Base-by-base conservation (phyloP, 2,888 invertebrate genomes). In the Lasioglossum morio region DNA sequence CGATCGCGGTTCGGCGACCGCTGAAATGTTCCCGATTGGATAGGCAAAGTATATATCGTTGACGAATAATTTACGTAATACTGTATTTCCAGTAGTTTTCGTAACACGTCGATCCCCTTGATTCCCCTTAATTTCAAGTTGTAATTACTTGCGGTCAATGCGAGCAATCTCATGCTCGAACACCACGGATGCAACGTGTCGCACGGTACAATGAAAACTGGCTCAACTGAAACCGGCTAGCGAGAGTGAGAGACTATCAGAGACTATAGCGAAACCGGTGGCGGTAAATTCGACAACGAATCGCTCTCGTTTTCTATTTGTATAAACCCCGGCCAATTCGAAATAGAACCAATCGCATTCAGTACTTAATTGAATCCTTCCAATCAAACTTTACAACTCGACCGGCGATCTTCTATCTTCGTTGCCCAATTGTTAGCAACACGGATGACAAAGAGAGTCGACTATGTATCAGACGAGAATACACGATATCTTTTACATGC, bases 131-230 rank as follows among this genome's bases (percentile, higher is more conserved):
- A 43, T 43, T 43, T 43, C 43, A 14, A 43, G 34, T 30, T 30
- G 30, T 3, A 63, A 79, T 85, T 86, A 86, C 86, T 81, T 86
- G 81, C 63, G 79, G 34, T 73, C 0, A 46, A 53, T 30, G 70
- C 81, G 60, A 81, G 40, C 40, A 72, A 57, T 66, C 77, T 53
- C 86, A 86, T 86, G 34, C 19, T 14, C 34, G 23, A 53, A 78
- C 34, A 7, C 10, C 34, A n/a, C 57, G n/a, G 57, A n/a, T 57
- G 4, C n/a, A 63, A 63, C 30, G 63, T 30, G 30, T 30, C 63
- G 16, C 30, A 63, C 30, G 30, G 7, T 63, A 27, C 14, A 19
- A 16, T 7, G 63, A 16, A 30, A 63, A 63, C 63, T 63, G 63
- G 63, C 30, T 53, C 7, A 23, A 53, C 23, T 53, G 2, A 53